Conservation (phyloP, 37 sponge, comb jelly and placozoan species). For the Petrosia ficiformis region DNA sequence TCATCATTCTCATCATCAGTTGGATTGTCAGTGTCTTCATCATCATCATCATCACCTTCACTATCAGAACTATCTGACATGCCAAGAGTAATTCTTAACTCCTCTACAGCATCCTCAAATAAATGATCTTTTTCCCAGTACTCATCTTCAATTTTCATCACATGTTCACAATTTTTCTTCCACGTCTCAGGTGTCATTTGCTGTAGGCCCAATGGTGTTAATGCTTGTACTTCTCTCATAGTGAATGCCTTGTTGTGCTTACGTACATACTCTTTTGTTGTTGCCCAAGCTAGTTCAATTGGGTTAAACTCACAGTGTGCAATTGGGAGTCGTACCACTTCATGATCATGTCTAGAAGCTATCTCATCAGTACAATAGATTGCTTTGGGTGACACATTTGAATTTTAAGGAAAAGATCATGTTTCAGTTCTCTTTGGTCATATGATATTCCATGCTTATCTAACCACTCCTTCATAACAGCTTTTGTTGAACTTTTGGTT, state of each 20-base stretch:
- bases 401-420: not conserved
- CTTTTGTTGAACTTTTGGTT: not conserved
- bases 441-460: not conserved
- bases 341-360: conserved; percentile 6
- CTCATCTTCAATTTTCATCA: not conserved
- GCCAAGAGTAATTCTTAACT: not conserved
- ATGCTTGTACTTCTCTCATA: not conserved
- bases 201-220: conserved; percentile 11
- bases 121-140: not conserved
- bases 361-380: conserved; percentile 25
- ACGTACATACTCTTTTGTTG: conserved; percentile 10
- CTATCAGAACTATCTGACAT: not conserved
- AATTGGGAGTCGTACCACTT: conserved; percentile 23
- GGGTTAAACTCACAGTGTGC: conserved; percentile 50
- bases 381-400: not conserved
- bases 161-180: conserved; percentile 17
- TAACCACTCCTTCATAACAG: not conserved
- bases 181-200: conserved; percentile 18
- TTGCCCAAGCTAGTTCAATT: conserved; percentile 49
- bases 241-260: not conserved
- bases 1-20: no score
- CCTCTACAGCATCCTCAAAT: not conserved
- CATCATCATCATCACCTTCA: conserved; percentile 8
- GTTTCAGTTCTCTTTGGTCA: conserved; percentile 6
- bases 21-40: conserved; percentile 16